Evolutionary conservation across 2,797 vertebrate species (phyloP).

Genomic region (Denticeps clupeoides): DNA sequence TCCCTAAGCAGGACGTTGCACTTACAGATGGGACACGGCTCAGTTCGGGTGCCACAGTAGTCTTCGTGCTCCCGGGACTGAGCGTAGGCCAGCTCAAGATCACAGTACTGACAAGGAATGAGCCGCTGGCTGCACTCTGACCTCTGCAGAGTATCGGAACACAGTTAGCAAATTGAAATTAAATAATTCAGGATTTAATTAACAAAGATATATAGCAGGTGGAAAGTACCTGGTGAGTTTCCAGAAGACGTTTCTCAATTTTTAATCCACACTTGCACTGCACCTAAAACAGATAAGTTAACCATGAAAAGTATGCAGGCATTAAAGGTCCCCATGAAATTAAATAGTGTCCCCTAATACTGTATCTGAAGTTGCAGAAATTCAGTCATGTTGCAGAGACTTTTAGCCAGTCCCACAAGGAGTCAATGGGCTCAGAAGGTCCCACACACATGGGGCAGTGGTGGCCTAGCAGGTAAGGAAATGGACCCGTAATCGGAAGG

Average conservation of each 20-base stretch:
- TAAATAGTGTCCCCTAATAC: too few species aligned
- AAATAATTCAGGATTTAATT: slow-evolving; percentile 4
- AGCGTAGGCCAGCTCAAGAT: slow-evolving; percentile 73
- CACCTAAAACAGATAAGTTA: slow-evolving; percentile 57
- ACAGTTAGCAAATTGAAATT: slow-evolving; percentile 7
- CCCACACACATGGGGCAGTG: too few species aligned
- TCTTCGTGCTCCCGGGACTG: slow-evolving; percentile 82
- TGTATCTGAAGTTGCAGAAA: too few species aligned
- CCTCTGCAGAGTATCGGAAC: slow-evolving; percentile 26
- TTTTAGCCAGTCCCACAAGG: too few species aligned
- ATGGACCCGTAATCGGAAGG: too few species aligned
- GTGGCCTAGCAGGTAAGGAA: too few species aligned
- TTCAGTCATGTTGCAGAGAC: too few species aligned
- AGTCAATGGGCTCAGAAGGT: too few species aligned
- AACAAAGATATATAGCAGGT: background rate
- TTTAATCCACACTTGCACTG: slow-evolving; percentile 84
- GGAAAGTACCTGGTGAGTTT: slow-evolving; percentile 76
- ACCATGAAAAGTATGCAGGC: background rate
- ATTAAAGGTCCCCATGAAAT: too few species aligned
- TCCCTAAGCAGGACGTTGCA: slow-evolving; percentile 78
- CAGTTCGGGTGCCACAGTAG: slow-evolving; percentile 86
- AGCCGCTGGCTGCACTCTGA: slow-evolving; percentile 73
- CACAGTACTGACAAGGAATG: slow-evolving; percentile 78
- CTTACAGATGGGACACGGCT: slow-evolving; percentile 71
- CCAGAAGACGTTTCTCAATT: slow-evolving; percentile 71